A percentile compares a stretch with the other conserved stretches of the same genome.
Evolutionary conservation across 2,888 invertebrate genomes (phyloP).

Genomic region (Elysia crispata): DNA sequence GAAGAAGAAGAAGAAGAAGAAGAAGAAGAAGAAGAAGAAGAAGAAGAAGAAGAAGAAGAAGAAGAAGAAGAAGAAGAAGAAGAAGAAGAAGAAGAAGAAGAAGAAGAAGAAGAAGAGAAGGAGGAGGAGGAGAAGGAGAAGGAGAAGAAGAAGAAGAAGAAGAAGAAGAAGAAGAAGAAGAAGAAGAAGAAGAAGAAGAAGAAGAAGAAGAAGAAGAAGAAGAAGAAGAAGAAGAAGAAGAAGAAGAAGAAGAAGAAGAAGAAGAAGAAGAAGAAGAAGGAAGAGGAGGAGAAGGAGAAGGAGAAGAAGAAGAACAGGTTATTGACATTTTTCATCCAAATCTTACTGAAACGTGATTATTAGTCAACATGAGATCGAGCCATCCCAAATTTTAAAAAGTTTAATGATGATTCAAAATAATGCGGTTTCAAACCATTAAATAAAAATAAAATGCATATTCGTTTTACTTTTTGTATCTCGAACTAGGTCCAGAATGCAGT

Average conservation of each 20-base stretch:
- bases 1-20: constrained; percentile 54
- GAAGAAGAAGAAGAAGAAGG: too few species aligned
- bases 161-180: background rate
- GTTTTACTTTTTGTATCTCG: too few species aligned
- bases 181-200: background rate
- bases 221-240: constrained; percentile 5
- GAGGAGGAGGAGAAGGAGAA: background rate
- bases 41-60: background rate
- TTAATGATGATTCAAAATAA: too few species aligned
- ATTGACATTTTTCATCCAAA: too few species aligned
- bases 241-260: constrained; percentile 1
- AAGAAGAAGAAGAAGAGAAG: background rate
- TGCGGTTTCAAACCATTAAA: too few species aligned
- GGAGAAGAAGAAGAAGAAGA: background rate
- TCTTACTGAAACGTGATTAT: too few species aligned
- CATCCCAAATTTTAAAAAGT: too few species aligned
- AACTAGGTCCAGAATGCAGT: too few species aligned
- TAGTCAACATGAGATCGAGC: too few species aligned
- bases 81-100: background rate
- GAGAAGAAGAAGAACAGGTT: too few species aligned
- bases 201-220: constrained; percentile 11
- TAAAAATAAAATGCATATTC: too few species aligned
- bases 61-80: background rate
- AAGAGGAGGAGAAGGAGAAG: too few species aligned
- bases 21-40: constrained; percentile 49